Conservation (phyloP, 2,797 vertebrate species). For the Manis pentadactyla region DNA sequence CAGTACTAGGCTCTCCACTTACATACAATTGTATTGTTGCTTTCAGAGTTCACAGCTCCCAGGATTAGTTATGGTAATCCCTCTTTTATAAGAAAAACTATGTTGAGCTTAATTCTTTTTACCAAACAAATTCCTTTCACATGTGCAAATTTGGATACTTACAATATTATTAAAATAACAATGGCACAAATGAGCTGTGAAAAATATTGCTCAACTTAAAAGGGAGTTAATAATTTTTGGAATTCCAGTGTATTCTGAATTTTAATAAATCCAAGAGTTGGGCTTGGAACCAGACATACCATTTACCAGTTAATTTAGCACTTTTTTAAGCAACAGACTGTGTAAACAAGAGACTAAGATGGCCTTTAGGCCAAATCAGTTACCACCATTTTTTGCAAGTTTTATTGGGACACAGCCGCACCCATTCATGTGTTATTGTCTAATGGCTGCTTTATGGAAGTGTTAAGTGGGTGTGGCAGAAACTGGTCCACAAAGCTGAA, state of each 20-base stretch:
- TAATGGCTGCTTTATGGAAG: neutral
- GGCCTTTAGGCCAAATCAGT: neutral
- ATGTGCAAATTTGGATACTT: neutral
- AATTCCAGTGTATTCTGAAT: neutral
- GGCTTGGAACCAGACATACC: neutral
- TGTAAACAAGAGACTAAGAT: neutral
- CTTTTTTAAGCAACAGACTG: conserved; percentile 24
- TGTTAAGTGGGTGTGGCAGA: neutral
- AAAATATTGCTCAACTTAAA: conserved; percentile 12
- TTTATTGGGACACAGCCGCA: neutral
- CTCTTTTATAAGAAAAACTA: neutral
- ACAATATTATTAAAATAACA: neutral
- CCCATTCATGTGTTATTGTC: neutral
- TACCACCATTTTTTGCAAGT: neutral
- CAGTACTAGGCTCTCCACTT: neutral
- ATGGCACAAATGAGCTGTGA: neutral
- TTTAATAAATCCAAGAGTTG: conserved; percentile 34
- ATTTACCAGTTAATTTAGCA: neutral
- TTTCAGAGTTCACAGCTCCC: neutral
- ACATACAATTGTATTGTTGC: neutral
- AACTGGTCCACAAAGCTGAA: neutral
- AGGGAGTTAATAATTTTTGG: conserved; percentile 25
- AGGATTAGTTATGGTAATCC: neutral
- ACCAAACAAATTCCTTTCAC: neutral
- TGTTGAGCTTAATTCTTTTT: neutral